These are phyloP conservation scores for Helarctos malayanus DNA, from an alignment of 2,797 vertebrate species.

Conservation along the genomic window DNA sequence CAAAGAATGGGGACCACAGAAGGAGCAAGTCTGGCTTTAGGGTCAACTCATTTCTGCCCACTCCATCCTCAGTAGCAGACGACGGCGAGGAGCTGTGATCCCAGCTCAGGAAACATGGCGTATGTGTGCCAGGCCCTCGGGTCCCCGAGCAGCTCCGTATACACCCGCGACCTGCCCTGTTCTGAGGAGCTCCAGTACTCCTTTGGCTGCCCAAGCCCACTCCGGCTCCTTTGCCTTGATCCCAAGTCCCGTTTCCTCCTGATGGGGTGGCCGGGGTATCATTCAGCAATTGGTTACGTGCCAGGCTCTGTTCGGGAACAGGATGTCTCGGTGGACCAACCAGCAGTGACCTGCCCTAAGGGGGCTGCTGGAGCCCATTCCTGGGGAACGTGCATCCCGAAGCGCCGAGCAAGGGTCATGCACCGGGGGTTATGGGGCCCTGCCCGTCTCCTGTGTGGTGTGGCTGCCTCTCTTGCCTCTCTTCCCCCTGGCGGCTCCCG, in stretches of 20 bases:
- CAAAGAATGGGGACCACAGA: background rate
- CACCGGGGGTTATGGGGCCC: no score
- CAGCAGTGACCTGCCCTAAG: no score
- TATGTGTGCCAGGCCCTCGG: accelerated
- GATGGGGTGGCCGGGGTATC: no score
- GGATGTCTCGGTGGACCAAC: background rate
- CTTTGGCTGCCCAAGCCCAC: background rate
- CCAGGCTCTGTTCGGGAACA: background rate
- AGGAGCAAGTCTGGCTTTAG: background rate
- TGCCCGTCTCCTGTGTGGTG: background rate
- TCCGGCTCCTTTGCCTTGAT: background rate
- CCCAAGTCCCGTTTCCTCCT: background rate
- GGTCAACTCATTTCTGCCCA: background rate
- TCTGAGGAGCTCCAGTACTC: background rate
- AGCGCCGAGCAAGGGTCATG: accelerated
- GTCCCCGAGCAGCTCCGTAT: background rate
- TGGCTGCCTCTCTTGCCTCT: background rate
- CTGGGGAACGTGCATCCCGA: accelerated
- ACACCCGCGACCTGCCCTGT: accelerated
- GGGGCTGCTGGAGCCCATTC: background rate
- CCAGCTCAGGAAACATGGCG: accelerated
- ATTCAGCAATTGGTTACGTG: background rate
- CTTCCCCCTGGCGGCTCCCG: accelerated
- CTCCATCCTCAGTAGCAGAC: background rate
- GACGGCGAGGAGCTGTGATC: no score